A percentile compares a stretch with the other conserved stretches of the same genome.
These are phyloP conservation scores for Epinephelus coioides DNA, from an alignment of 2,797 vertebrate genomes.

Conservation along the genomic window DNA sequence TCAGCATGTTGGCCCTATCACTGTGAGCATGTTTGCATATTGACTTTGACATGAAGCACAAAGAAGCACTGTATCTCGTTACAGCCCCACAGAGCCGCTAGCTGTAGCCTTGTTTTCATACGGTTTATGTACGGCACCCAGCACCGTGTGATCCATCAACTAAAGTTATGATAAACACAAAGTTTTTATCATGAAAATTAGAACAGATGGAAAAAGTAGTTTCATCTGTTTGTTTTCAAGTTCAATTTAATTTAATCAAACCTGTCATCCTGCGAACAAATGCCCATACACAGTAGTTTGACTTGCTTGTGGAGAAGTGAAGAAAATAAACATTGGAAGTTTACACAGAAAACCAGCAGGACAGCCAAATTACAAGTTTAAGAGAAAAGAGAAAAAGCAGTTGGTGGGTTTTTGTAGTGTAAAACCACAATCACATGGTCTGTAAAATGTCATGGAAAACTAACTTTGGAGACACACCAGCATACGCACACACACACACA, in stretches of 20 bases:
- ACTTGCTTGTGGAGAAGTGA: conserved; percentile 3
- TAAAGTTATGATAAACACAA: not conserved
- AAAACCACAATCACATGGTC: conserved; percentile 62
- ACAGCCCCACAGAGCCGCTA: not conserved
- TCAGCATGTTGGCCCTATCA: no score
- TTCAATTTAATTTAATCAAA: not conserved
- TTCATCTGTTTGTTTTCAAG: not conserved
- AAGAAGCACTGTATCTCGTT: not conserved
- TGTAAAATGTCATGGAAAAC: conserved; percentile 68
- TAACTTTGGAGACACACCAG: conserved; percentile 44
- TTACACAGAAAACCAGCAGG: conserved; percentile 24
- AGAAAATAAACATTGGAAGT: conserved; percentile 23
- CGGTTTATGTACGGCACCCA: not conserved
- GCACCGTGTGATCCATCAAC: not conserved
- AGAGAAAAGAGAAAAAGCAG: conserved; percentile 34
- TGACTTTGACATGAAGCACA: not conserved
- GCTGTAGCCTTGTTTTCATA: not conserved
- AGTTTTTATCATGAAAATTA: not conserved
- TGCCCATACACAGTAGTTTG: not conserved
- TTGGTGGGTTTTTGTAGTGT: conserved; percentile 51
- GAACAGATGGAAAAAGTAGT: not conserved
- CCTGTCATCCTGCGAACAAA: not conserved
- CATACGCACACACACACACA: conserved; percentile 13
- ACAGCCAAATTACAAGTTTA: conserved; percentile 49
- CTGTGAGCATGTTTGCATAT: no score